Evolutionary conservation across 2,888 invertebrate species (phyloP).

Genomic region (Tiliacea aurago): DNA sequence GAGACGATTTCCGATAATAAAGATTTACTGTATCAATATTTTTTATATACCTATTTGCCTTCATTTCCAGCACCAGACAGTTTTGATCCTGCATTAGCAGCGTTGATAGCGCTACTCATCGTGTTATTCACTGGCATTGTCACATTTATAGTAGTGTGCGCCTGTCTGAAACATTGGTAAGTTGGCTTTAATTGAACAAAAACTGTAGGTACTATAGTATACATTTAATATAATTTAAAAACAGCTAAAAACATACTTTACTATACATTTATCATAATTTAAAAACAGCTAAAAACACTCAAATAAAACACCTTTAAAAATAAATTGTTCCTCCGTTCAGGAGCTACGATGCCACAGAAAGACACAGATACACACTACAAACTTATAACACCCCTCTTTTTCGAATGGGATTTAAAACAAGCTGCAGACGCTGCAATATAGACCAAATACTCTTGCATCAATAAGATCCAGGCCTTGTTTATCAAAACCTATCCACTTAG

Average conservation of each 20-base stretch:
- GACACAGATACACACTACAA: no score
- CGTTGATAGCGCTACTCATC: slow-evolving; percentile 95
- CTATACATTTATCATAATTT: background rate
- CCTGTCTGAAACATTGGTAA: slow-evolving; percentile 96
- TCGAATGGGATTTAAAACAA: background rate
- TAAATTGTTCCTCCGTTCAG: no score
- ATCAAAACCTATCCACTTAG: background rate
- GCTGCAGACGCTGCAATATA: background rate
- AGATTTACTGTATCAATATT: background rate
- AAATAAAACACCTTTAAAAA: no score
- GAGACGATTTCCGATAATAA: no score
- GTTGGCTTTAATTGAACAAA: background rate
- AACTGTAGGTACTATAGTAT: background rate
- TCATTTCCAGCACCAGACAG: slow-evolving; percentile 89
- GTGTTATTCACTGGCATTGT: slow-evolving; percentile 96
- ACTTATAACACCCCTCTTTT: no score
- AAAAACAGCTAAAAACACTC: background rate
- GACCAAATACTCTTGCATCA: background rate
- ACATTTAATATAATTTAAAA: background rate
- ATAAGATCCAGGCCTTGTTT: background rate
- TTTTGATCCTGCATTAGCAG: slow-evolving; percentile 96
- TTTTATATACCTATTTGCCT: background rate
- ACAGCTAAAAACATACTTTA: background rate
- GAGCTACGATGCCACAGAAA: no score
- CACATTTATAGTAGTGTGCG: slow-evolving; percentile 96